phyloP scores from a whole-genome alignment of 30 jellyfish, hydroid and myxozoan genomes.

The Aurelia aurita region DNA sequence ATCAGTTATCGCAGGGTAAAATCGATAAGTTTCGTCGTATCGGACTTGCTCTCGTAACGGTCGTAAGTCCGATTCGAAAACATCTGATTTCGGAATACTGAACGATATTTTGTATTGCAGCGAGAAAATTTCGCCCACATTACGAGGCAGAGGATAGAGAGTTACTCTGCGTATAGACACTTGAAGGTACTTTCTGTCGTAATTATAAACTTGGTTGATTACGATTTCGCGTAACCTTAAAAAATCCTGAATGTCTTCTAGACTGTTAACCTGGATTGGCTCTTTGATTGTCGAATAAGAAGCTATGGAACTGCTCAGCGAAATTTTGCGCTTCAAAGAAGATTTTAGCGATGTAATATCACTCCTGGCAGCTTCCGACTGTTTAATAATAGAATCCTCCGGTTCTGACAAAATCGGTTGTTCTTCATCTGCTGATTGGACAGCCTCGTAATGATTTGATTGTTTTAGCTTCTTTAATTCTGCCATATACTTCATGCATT shows the following conservation, averaged over 20 bases:
- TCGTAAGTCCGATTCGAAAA: conserved; percentile 11
- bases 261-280: background rate
- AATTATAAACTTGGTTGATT: background rate
- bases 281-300: background rate
- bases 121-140: background rate
- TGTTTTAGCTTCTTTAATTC: background rate
- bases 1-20: background rate
- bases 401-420: background rate
- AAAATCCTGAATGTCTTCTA: background rate
- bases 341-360: conserved; percentile 4
- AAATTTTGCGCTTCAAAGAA: background rate
- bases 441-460: background rate
- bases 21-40: conserved; percentile 34
- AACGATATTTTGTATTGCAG: conserved; percentile 26
- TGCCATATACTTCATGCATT: conserved; percentile 3
- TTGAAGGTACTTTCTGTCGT: conserved; percentile 14
- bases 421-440: background rate
- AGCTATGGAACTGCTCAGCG: background rate
- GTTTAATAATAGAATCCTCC: background rate
- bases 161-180: background rate
- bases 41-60: conserved; percentile 30
- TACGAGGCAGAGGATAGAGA: conserved; percentile 21
- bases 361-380: background rate
- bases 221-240: conserved; percentile 10
- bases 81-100: background rate